These are phyloP conservation scores for Atopsyche davidsoni DNA, from an alignment of 1,140 invertebrate genomes.

Conservation along the genomic window DNA sequence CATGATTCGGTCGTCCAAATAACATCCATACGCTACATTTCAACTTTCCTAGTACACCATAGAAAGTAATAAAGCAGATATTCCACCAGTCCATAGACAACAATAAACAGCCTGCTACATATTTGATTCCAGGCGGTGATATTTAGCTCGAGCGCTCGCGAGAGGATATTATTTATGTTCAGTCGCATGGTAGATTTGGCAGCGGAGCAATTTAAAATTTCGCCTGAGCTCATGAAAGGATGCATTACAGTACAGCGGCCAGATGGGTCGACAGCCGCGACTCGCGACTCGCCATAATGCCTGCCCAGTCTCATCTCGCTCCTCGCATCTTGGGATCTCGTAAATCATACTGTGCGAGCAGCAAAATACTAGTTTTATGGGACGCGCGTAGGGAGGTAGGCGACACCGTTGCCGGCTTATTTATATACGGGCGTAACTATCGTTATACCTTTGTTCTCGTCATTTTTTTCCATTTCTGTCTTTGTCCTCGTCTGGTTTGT, in stretches of 20 bases:
- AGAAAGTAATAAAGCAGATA: no score
- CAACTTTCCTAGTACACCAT: no score
- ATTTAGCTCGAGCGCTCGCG: no score
- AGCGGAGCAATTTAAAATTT: no score
- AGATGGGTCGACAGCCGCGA: background rate
- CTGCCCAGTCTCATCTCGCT: conserved; percentile 9
- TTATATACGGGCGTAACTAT: conserved; percentile 15
- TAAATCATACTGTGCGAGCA: conserved; percentile 20
- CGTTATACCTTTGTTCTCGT: conserved; percentile 21
- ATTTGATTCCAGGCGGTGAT: no score
- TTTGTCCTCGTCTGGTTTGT: conserved; percentile 14
- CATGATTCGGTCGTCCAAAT: no score
- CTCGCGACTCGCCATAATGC: background rate
- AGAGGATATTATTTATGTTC: no score
- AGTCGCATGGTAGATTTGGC: no score
- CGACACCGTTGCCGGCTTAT: background rate
- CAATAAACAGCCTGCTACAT: no score
- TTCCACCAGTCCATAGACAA: no score
- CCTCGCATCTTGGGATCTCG: conserved; percentile 6
- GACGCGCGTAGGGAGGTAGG: conserved; percentile 1
- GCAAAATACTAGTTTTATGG: conserved; percentile 19
- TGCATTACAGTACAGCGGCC: conserved; percentile 18
- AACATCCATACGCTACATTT: no score
- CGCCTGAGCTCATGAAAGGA: no score
- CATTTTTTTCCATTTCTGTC: conserved; percentile 17